These are phyloP conservation scores for Atrichornis clamosus DNA, from an alignment of 2,113 vertebrate species.

Conservation along the genomic window DNA sequence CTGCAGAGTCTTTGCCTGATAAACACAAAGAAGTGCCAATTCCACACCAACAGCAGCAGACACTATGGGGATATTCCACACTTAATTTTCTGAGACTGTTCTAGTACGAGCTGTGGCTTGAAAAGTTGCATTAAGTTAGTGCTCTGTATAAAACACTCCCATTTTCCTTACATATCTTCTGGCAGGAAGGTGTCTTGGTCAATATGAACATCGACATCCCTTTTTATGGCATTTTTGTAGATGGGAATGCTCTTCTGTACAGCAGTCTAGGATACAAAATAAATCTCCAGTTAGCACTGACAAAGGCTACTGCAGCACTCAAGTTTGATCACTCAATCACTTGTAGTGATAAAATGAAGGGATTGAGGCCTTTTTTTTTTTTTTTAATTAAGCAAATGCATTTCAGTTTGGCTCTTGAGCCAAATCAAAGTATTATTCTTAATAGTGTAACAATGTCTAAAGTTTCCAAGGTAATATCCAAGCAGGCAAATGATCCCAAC, in stretches of 20 bases:
- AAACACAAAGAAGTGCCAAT: not conserved
- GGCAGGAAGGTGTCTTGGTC: slow-evolving; percentile 89
- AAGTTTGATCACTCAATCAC: not conserved
- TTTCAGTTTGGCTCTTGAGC: not conserved
- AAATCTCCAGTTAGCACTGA: not conserved
- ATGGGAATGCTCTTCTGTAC: slow-evolving; percentile 88
- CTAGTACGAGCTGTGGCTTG: not conserved
- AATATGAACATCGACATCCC: slow-evolving; percentile 85
- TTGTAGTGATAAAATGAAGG: not conserved
- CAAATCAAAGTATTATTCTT: not conserved
- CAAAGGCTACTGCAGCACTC: not conserved
- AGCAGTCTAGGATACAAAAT: slow-evolving; percentile 74
- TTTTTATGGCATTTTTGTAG: slow-evolving; percentile 89
- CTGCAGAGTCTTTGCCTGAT: not conserved
- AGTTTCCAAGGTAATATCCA: not conserved
- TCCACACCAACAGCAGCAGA: not conserved
- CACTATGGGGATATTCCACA: not conserved
- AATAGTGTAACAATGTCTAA: not conserved
- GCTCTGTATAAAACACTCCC: not conserved
- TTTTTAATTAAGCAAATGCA: not conserved
- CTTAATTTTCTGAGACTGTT: not conserved
- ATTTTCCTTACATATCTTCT: slow-evolving; percentile 83
- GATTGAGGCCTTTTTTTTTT: not conserved
- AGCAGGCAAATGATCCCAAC: not conserved
- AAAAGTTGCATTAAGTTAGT: not conserved